Evolutionary conservation across 1,140 invertebrate genomes (phyloP).

Genomic region (Antheraea pernyi): DNA sequence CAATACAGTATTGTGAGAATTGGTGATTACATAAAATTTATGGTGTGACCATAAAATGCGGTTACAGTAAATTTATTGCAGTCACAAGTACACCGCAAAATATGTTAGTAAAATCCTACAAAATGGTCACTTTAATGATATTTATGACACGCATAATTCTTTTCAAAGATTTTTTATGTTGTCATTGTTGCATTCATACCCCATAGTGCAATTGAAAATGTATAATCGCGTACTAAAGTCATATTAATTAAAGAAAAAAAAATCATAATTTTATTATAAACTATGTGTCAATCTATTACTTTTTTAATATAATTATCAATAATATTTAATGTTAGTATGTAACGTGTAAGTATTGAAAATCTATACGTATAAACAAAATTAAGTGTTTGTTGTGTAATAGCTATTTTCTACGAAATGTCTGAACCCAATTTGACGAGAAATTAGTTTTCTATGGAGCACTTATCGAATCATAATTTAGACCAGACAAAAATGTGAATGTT

Average conservation of each 20-base stretch:
- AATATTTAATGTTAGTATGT: no score
- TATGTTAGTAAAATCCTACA: conserved; percentile 38
- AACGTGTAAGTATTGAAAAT: no score
- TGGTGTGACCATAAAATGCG: conserved; percentile 20
- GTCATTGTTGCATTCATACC: conserved; percentile 41
- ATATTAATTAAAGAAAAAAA: neutral
- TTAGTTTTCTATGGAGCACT: no score
- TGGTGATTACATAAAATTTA: conserved; percentile 22
- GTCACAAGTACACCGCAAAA: conserved; percentile 26
- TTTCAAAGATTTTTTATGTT: conserved; percentile 44
- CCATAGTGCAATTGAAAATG: conserved; percentile 48
- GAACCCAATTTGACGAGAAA: no score
- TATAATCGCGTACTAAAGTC: neutral
- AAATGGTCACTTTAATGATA: conserved; percentile 57
- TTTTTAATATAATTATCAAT: no score
- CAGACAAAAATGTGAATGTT: no score
- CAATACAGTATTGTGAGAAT: conserved; percentile 4
- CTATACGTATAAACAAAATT: no score
- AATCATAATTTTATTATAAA: no score
- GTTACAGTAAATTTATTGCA: conserved; percentile 8
- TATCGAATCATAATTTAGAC: no score
- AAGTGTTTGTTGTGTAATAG: no score
- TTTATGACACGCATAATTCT: conserved; percentile 52
- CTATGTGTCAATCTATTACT: no score
- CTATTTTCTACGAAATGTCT: no score